A percentile compares a stretch with the other conserved stretches of the same genome.
Evolutionary conservation across 1,140 invertebrate genomes (phyloP).

Genomic region (Triops cancriformis): DNA sequence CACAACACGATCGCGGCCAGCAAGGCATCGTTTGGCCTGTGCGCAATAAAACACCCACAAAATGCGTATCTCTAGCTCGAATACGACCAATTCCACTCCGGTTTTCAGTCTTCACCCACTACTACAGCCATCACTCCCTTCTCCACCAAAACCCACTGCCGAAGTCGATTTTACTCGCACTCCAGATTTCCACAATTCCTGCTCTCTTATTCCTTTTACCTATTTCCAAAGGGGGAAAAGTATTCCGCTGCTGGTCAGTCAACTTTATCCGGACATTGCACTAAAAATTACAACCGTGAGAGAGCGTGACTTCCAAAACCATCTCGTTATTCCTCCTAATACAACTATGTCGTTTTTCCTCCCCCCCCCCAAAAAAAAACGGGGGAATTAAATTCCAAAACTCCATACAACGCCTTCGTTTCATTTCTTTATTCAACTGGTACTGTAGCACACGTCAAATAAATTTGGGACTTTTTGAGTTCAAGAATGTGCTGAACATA

Average conservation of each 20-base stretch:
- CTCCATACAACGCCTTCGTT: neutral
- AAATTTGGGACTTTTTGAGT: no score
- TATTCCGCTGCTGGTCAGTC: neutral
- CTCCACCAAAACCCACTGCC: no score
- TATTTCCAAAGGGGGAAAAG: no score
- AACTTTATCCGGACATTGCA: constrained; percentile 5
- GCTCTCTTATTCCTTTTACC: neutral
- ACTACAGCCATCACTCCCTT: no score
- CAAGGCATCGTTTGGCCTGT: neutral
- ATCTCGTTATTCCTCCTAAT: neutral
- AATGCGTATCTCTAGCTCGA: no score
- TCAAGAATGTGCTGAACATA: no score
- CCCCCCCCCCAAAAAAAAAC: neutral
- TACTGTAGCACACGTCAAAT: neutral
- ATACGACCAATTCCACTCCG: neutral
- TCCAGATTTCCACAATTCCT: neutral
- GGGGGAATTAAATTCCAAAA: neutral
- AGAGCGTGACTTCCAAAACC: neutral
- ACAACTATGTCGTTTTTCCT: neutral
- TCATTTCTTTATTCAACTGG: neutral
- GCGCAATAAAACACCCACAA: neutral
- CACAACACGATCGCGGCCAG: constrained; percentile 2
- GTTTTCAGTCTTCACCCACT: neutral
- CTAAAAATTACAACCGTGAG: constrained; percentile 6
- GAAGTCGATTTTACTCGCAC: no score